Percentiles rank a stretch among this genome's conserved stretches.
Evolutionary conservation across 2,888 invertebrate species (phyloP).

Genomic region (Microplitis manilae): DNA sequence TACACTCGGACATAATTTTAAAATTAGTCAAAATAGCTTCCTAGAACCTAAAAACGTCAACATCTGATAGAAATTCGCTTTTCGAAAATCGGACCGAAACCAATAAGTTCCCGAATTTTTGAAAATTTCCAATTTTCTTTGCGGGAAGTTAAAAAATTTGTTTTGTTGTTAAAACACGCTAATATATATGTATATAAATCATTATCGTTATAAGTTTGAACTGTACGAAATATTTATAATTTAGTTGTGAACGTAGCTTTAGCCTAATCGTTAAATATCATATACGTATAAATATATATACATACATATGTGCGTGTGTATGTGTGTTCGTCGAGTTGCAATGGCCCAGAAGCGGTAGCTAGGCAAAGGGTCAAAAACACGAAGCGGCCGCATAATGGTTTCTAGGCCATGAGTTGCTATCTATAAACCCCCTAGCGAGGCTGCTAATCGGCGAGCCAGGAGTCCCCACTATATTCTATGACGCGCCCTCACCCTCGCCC

Average conservation of each 20-base stretch:
- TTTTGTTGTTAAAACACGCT: no score
- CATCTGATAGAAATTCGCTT: no score
- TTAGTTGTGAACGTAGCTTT: not conserved
- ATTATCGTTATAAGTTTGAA: not conserved
- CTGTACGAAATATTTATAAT: not conserved
- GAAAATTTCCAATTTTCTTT: no score
- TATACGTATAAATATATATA: not conserved
- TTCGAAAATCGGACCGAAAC: no score
- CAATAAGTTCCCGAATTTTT: no score
- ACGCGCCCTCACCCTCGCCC: conserved; percentile 51
- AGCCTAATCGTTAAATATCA: not conserved
- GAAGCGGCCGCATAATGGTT: conserved; percentile 65
- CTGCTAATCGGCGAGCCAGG: conserved; percentile 35
- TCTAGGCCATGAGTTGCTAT: conserved; percentile 71
- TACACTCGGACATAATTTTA: no score
- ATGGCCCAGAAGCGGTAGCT: conserved; percentile 71
- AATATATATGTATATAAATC: not conserved
- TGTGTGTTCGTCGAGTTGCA: conserved; percentile 61
- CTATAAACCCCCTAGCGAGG: conserved; percentile 69
- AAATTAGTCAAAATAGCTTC: no score
- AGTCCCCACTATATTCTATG: conserved; percentile 43
- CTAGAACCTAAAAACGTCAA: no score
- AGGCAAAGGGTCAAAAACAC: conserved; percentile 72
- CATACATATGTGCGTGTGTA: not conserved
- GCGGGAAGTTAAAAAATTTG: no score